Base-by-base conservation (phyloP, 2,888 invertebrate genomes). In the Orthonychiurus folsomi region DNA sequence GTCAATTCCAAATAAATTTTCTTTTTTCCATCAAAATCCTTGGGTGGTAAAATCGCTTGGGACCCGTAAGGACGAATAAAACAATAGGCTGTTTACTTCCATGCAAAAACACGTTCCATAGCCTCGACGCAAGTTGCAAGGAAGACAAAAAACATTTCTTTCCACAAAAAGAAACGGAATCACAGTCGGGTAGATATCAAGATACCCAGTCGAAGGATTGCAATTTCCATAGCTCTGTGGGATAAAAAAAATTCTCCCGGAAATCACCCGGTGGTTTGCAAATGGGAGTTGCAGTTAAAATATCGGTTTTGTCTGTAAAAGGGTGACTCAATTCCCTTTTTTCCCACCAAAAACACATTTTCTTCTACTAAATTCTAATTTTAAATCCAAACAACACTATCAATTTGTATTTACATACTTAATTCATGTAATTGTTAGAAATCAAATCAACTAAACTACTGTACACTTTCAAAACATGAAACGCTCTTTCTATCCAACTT, bases 221-320 rank as follows among this genome's bases (percentile, higher is more conserved):
- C 37, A 37, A 37, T 37, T 37, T 37, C 37, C 37, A 37, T n/a
- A n/a, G n/a, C n/a, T n/a, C n/a, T n/a, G n/a, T n/a, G n/a, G 37
- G 37, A 5, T 37, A 5, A 37, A 37, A 37, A 5, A 5, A 5
- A 37, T 37, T 37, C 15, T 15, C 37, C 15, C 37, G 37, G 15
- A 5, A 37, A 37, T 15, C 5, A 37, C 15, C 37, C n/a, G n/a
- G n/a, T n/a, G n/a, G n/a, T n/a, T n/a, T n/a, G n/a, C n/a, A n/a
- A n/a, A n/a, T n/a, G n/a, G n/a, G n/a, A n/a, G n/a, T n/a, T n/a
- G n/a, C n/a, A n/a, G n/a, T n/a, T n/a, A n/a, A n/a, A n/a, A n/a
- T n/a, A n/a, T n/a, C n/a, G n/a, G n/a, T n/a, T n/a, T n/a, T n/a
- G n/a, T n/a, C n/a, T n/a, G n/a, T n/a, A n/a, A n/a, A n/a, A n/a